Evolutionary conservation across 2,113 vertebrate genomes (phyloP), one percentile per base, ranked within the genome.

Genomic region (Ailurus styani): DNA sequence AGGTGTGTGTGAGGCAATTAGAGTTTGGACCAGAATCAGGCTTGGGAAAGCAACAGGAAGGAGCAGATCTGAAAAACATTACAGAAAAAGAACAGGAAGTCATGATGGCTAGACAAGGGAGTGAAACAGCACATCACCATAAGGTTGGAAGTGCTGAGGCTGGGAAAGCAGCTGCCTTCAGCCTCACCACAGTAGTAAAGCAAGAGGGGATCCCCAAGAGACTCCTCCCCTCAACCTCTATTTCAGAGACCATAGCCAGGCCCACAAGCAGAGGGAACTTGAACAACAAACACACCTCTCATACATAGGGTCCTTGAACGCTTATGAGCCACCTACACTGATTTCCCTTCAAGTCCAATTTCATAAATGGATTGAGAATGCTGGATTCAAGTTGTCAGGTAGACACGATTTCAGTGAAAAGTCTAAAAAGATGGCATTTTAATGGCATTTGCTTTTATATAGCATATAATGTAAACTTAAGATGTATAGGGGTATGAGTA

Each of bases 1-100:
- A 98, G 97, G 97, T 98, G 97, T 93, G 83, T 88, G 96, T 97
- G 97, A 98, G 98, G 85, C 91, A 97, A 98, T 98, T 93, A 97
- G 77, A 94, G 90, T 62, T 95, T 68, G 90, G 91, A 97, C 45
- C 93, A 96, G 97, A 87, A 52, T 52, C 79, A 87, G 95, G 47
- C 94, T 81, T 90, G 94, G 85, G 97, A 97, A 96, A 97, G 94
- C 93, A 86, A 75, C 96, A 96, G 97, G 95, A 98, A 98, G 86
- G 90, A 96, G 81, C 0, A 1, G 96, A 96, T 97, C 97, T 96
- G 97, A 98, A 97, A 95, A 95, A 73, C 97, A 97, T 94, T 96
- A 96, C 82, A 52, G 94, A 40, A 55, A 96, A 88, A 96, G 96
- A 97, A 96, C 95, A 97, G 97, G 92, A 98, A 98, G 95, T 96